Base-by-base conservation (phyloP, 92 coral and sea anemone species). In the Palythoa grandis region DNA sequence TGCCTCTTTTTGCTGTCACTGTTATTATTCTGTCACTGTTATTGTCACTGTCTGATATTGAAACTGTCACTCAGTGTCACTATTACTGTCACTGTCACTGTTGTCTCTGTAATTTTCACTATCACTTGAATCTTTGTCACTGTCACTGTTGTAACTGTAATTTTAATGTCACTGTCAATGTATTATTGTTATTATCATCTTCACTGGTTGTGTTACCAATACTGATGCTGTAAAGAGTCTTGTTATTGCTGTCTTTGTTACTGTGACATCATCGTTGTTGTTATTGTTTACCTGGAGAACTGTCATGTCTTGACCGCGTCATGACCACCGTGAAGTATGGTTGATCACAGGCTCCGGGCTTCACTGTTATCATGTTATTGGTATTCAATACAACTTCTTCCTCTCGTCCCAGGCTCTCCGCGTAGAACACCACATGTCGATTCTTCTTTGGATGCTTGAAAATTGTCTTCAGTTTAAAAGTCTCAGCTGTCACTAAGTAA, bases 391-490 rank as follows among this genome's bases (percentile, higher is more conserved):
- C 85, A 61, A 96, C 91, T 17, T 95, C 95, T 38, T 89, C 95
- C 57, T 90, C 90, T 37, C 87, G 93, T n/a, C 93, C 93, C 56
- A 92, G 88, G 90, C 95, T 95, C 76, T 95, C 98, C 23, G 98
- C 99, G 87, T 95, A 96, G 90, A 96, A 95, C 70, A 95, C 94
- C 58, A 95, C 99, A 83, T 96, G 98, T 25, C 96, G 98, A 84
- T 96, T 93, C 71, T 94, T 96, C 39, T 93, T 94, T 38, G 99
- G 94, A 76, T 96, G 99, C 83, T 96, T 96, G 88, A 96, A 96
- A 86, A 96, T 92, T 8, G 99, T 96, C 89, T 90, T 92, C 71
- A 96, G 92, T 85, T 96, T 96, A 74, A 96, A 96, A 0, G 98
- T 93, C 86, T 96, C 98, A 9, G 99, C 98, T 5, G 98, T 96